Percentiles rank a stretch among this genome's conserved stretches.
These are phyloP conservation scores for Phalacrocorax brasilianus DNA, from an alignment of 2,113 vertebrate species.

Conservation along the genomic window DNA sequence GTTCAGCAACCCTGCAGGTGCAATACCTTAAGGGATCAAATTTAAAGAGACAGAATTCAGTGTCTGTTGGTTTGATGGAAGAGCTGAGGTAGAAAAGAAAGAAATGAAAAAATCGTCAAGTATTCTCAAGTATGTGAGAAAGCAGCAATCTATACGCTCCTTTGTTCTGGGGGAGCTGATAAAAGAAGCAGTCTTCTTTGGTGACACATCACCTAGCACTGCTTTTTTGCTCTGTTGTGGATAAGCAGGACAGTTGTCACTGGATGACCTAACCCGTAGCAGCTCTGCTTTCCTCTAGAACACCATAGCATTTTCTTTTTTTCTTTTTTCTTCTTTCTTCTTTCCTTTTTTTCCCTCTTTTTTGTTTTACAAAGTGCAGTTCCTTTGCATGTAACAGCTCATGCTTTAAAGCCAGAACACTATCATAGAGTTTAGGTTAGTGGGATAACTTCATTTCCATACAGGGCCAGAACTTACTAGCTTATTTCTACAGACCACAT, in stretches of 20 bases:
- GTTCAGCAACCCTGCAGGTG: not conserved
- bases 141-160: not conserved
- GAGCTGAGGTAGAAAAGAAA: not conserved
- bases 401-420: not conserved
- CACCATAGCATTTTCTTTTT: not conserved
- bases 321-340: accelerated
- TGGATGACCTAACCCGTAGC: not conserved
- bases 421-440: not conserved
- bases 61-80: not conserved
- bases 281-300: not conserved
- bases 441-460: not conserved
- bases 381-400: not conserved
- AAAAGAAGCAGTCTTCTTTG: not conserved
- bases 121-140: constrained; percentile 51
- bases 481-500: not conserved
- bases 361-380: not conserved
- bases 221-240: not conserved
- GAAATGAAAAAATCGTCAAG: not conserved
- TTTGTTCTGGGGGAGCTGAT: constrained; percentile 34
- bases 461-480: not conserved
- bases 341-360: not conserved
- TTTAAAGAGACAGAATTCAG: not conserved
- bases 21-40: not conserved
- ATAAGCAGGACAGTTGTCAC: not conserved
- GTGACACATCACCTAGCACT: not conserved